Evolutionary conservation across 2,888 invertebrate species (phyloP).

Genomic region (Meganola albula): DNA sequence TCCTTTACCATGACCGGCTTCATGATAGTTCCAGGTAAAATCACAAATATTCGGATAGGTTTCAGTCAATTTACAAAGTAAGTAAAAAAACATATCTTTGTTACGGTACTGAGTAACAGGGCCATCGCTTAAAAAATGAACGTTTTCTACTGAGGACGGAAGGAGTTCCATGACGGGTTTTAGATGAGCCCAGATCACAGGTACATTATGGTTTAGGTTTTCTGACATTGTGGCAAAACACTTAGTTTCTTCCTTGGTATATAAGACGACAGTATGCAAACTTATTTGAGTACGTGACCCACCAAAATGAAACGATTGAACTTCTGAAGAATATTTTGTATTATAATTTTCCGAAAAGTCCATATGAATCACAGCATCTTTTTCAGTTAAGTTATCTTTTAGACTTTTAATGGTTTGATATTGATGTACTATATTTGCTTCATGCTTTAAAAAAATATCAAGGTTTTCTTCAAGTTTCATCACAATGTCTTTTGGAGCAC

Average conservation of each 20-base stretch:
- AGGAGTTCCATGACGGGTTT: not conserved
- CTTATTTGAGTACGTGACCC: slow-evolving; percentile 21
- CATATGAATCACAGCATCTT: slow-evolving; percentile 17
- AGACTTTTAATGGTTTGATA: slow-evolving; percentile 7
- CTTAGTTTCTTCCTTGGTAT: slow-evolving; percentile 13
- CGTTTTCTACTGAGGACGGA: not conserved
- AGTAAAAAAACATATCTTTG: slow-evolving; percentile 17
- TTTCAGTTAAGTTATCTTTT: slow-evolving; percentile 6
- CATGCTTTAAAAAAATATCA: slow-evolving; percentile 1
- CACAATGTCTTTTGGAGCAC: not conserved
- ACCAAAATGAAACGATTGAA: slow-evolving; percentile 24
- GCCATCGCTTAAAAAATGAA: slow-evolving; percentile 16
- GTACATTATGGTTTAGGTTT: slow-evolving; percentile 2
- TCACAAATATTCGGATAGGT: not conserved
- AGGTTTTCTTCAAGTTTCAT: not conserved
- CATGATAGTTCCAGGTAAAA: slow-evolving; percentile 18
- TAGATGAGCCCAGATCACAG: slow-evolving; percentile 7
- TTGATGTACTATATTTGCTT: slow-evolving; percentile 5
- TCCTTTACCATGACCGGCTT: slow-evolving; percentile 39
- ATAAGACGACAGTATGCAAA: slow-evolving; percentile 22
- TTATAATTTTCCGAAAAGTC: slow-evolving; percentile 28
- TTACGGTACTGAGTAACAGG: slow-evolving; percentile 20
- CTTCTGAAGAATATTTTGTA: slow-evolving; percentile 20
- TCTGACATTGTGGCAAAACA: slow-evolving; percentile 6
- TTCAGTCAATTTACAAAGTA: slow-evolving; percentile 7